Conservation (phyloP, 2,113 vertebrate genomes). For the Misgurnus anguillicaudatus region DNA sequence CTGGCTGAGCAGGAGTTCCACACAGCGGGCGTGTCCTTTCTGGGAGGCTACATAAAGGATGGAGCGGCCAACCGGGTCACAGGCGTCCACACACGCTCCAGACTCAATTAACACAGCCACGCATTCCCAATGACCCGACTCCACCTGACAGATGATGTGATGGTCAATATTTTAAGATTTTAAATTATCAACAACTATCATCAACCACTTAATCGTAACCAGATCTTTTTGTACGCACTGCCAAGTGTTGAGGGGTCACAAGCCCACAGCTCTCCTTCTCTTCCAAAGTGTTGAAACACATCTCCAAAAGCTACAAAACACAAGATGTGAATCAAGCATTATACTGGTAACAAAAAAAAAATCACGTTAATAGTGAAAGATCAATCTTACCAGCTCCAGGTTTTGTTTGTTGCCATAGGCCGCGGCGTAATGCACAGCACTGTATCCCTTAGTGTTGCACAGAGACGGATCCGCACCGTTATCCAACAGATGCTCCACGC, state of each 20-base stretch:
- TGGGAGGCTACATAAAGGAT: conserved; percentile 91
- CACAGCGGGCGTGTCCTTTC: conserved; percentile 83
- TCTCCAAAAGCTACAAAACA: conserved; percentile 87
- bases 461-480: conserved; percentile 91
- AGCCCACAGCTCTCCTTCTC: conserved; percentile 91
- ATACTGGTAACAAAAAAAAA: not conserved
- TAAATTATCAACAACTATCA: not conserved
- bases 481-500: conserved; percentile 93
- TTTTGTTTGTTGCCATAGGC: conserved; percentile 94
- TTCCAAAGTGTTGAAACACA: conserved; percentile 94
- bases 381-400: conserved; percentile 86
- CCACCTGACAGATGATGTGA: conserved; percentile 25
- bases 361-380: not conserved
- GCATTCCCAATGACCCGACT: conserved; percentile 53
- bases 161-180: not conserved
- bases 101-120: conserved; percentile 47
- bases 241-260: conserved; percentile 95
- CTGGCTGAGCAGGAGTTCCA: conserved; percentile 89
- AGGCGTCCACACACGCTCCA: conserved; percentile 77
- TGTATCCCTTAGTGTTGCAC: conserved; percentile 93
- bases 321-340: not conserved
- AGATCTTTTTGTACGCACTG: conserved; percentile 77
- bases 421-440: conserved; percentile 94
- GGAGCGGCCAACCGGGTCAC: conserved; percentile 85
- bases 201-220: not conserved